Conservation (phyloP, 2,888 invertebrate genomes). For the Chorisops tibialis region DNA sequence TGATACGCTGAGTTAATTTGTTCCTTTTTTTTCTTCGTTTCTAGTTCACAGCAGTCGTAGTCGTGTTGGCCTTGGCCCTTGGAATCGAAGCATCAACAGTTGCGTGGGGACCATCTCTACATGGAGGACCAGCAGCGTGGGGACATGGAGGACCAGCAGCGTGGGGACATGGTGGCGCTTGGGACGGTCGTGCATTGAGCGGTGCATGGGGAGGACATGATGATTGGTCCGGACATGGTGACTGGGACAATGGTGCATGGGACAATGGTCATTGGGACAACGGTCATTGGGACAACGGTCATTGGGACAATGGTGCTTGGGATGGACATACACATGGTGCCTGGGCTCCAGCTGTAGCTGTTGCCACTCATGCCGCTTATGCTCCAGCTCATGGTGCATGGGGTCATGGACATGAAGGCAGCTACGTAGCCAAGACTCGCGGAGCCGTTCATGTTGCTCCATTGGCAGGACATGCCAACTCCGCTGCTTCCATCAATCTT, state of each 20-base stretch:
- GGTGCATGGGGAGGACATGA: slow-evolving; percentile 6
- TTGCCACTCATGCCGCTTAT: not conserved
- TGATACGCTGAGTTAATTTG: not conserved
- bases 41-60: slow-evolving; percentile 43
- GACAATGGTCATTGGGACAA: not conserved
- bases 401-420: slow-evolving; percentile 37
- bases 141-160: slow-evolving; percentile 30
- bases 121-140: slow-evolving; percentile 26
- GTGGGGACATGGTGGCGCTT: slow-evolving; percentile 35
- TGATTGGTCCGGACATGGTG: slow-evolving; percentile 23
- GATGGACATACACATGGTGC: not conserved
- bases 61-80: slow-evolving; percentile 40
- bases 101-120: slow-evolving; percentile 28
- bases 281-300: not conserved
- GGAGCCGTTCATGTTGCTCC: slow-evolving; percentile 52
- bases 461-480: slow-evolving; percentile 47
- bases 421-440: slow-evolving; percentile 52
- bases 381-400: slow-evolving; percentile 29
- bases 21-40: slow-evolving; percentile 7
- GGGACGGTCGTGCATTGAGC: slow-evolving; percentile 24
- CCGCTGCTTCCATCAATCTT: slow-evolving; percentile 43
- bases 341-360: slow-evolving; percentile 5
- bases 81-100: slow-evolving; percentile 36
- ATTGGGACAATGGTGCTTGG: slow-evolving; percentile 5
- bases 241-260: not conserved